These are phyloP conservation scores for Rugalucina vietnamica DNA, from an alignment of 2,888 invertebrate species.

Conservation along the genomic window DNA sequence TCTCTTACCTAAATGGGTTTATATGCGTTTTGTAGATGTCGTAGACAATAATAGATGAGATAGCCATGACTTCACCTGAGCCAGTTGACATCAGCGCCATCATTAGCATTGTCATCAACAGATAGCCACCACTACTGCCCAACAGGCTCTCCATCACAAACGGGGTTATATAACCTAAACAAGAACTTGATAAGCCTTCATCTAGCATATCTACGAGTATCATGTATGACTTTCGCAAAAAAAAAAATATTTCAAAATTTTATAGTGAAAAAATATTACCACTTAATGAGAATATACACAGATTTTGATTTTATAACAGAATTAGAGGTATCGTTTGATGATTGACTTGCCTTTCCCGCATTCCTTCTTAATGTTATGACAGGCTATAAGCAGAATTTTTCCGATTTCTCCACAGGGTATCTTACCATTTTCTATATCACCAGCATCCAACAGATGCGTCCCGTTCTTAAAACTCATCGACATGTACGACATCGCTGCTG, in stretches of 20 bases:
- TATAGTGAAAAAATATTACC: no score
- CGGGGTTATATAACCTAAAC: slow-evolving; percentile 70
- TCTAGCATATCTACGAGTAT: no score
- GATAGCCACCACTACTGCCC: slow-evolving; percentile 67
- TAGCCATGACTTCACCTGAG: slow-evolving; percentile 79
- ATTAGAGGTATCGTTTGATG: no score
- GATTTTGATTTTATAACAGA: no score
- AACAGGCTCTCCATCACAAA: slow-evolving; percentile 69
- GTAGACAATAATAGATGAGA: slow-evolving; percentile 76
- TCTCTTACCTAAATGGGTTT: slow-evolving; percentile 74
- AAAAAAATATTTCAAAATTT: no score
- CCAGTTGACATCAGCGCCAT: slow-evolving; percentile 77
- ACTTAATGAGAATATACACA: no score
- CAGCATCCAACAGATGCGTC: slow-evolving; percentile 50
- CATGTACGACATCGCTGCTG: slow-evolving; percentile 70
- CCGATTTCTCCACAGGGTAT: not conserved
- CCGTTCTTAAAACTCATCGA: slow-evolving; percentile 64
- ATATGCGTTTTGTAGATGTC: slow-evolving; percentile 78
- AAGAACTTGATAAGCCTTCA: not conserved
- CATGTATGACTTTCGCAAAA: no score
- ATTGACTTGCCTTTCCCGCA: no score
- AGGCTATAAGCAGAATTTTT: no score
- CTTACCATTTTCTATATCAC: slow-evolving; percentile 63
- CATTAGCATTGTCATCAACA: slow-evolving; percentile 73
- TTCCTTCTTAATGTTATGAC: no score